A percentile compares a stretch with the other conserved stretches of the same genome.
phyloP scores from a whole-genome alignment of 2,888 invertebrate species.

The Chymomyza caudatula region DNA sequence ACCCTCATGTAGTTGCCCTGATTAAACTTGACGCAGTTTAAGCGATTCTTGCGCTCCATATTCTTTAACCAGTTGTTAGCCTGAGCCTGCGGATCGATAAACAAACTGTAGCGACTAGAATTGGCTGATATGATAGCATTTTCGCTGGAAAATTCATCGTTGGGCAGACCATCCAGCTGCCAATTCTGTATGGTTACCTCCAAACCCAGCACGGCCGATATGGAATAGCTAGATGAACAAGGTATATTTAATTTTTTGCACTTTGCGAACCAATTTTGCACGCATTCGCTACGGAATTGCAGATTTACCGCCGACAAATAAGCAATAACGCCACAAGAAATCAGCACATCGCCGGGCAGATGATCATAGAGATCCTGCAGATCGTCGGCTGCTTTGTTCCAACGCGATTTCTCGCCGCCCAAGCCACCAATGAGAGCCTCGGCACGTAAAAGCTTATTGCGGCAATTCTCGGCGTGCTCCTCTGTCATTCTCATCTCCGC shows the following conservation, averaged over 20 bases:
- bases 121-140: conserved; percentile 91
- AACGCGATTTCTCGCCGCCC: conserved; percentile 92
- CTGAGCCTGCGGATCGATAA: conserved; percentile 95
- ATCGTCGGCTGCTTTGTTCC: conserved; percentile 87
- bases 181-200: conserved; percentile 87
- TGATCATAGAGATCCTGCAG: conserved; percentile 88
- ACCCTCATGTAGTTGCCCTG: conserved; percentile 77
- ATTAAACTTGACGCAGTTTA: conserved; percentile 76
- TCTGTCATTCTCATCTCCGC: conserved; percentile 87
- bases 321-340: conserved; percentile 92
- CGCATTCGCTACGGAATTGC: conserved; percentile 81
- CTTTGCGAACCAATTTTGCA: conserved; percentile 86
- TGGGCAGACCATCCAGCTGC: conserved; percentile 91
- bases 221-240: conserved; percentile 85
- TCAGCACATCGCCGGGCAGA: conserved; percentile 92
- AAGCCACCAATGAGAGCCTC: conserved; percentile 92
- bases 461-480: conserved; percentile 89
- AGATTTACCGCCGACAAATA: conserved; percentile 92
- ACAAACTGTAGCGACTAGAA: conserved; percentile 91
- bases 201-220: conserved; percentile 87
- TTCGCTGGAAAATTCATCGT: conserved; percentile 91
- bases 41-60: conserved; percentile 82
- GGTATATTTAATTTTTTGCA: conserved; percentile 86
- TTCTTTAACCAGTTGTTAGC: conserved; percentile 95
- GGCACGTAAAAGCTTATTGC: conserved; percentile 89